These are phyloP conservation scores for Semicossyphus pulcher DNA, from an alignment of 2,113 vertebrate species.

Conservation along the genomic window DNA sequence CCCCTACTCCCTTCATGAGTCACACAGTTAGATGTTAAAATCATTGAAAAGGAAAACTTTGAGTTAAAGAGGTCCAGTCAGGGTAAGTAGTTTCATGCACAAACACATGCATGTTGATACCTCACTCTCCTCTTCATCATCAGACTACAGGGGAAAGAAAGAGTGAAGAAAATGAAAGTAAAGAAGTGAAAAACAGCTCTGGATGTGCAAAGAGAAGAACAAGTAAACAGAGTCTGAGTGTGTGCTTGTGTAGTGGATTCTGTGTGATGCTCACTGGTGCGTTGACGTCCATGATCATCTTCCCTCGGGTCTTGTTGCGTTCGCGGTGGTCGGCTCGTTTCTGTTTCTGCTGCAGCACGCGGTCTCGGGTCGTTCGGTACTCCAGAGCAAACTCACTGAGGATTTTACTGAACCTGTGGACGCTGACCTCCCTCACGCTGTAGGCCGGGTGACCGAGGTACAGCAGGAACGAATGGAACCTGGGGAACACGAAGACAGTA, in stretches of 20 bases:
- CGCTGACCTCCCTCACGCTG: slow-evolving; percentile 92
- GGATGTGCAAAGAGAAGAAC: slow-evolving; percentile 11
- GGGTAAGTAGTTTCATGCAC: slow-evolving; percentile 47
- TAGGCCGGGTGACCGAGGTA: slow-evolving; percentile 93
- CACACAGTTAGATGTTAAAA: slow-evolving; percentile 17
- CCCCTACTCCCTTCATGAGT: not conserved
- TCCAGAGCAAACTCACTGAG: slow-evolving; percentile 97
- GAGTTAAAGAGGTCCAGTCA: not conserved
- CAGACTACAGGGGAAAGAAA: slow-evolving; percentile 85
- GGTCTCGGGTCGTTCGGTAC: slow-evolving; percentile 94
- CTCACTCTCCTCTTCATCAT: slow-evolving; percentile 94
- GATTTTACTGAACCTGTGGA: slow-evolving; percentile 94
- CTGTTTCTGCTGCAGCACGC: slow-evolving; percentile 96
- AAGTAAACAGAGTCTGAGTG: not conserved
- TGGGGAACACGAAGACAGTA: no score
- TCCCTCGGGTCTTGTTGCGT: slow-evolving; percentile 96
- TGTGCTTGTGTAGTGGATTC: not conserved
- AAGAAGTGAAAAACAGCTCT: not conserved
- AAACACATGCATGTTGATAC: slow-evolving; percentile 60
- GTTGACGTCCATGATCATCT: slow-evolving; percentile 97
- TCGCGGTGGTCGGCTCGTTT: slow-evolving; percentile 96
- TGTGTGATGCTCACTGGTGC: slow-evolving; percentile 65
- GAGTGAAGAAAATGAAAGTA: slow-evolving; percentile 22
- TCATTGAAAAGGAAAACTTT: slow-evolving; percentile 5
- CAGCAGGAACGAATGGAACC: slow-evolving; percentile 95